A percentile compares a stretch with the other conserved stretches of the same genome.
Evolutionary conservation across 2,888 invertebrate genomes (phyloP).

Genomic region (Itoplectis maculator): DNA sequence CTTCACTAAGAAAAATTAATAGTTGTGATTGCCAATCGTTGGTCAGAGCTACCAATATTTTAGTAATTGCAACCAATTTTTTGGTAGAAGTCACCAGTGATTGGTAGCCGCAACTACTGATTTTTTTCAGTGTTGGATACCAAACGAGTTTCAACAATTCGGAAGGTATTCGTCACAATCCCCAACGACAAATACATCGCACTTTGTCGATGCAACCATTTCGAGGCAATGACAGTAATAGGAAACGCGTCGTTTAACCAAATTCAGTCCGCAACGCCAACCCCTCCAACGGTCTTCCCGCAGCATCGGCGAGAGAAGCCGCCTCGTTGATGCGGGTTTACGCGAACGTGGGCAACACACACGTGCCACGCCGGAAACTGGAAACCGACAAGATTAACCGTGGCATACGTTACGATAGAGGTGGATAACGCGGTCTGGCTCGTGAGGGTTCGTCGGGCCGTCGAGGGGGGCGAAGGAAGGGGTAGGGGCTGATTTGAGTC

Average conservation of each 20-base stretch:
- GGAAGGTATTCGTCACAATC: neutral
- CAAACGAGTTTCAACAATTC: neutral
- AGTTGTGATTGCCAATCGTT: no score
- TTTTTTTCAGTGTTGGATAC: no score
- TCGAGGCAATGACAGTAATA: slow-evolving; percentile 26
- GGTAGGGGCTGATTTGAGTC: slow-evolving; percentile 35
- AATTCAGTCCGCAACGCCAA: slow-evolving; percentile 29
- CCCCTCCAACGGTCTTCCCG: neutral
- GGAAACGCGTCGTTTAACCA: slow-evolving; percentile 29
- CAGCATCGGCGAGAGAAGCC: slow-evolving; percentile 4
- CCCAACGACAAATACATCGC: neutral
- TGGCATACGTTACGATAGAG: slow-evolving; percentile 35
- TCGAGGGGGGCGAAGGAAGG: neutral
- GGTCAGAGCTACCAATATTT: no score
- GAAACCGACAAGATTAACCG: slow-evolving; percentile 59
- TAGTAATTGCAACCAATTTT: no score
- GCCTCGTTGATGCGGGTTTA: slow-evolving; percentile 17
- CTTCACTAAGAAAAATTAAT: no score
- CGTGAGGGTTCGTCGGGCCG: slow-evolving; percentile 28
- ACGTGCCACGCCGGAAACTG: slow-evolving; percentile 37
- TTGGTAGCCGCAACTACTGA: no score
- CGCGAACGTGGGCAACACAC: slow-evolving; percentile 11
- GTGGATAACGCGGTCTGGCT: slow-evolving; percentile 34
- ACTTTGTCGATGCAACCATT: neutral
- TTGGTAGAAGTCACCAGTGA: no score